phyloP scores from a whole-genome alignment of 2,797 vertebrate genomes.

The Natrix natrix region DNA sequence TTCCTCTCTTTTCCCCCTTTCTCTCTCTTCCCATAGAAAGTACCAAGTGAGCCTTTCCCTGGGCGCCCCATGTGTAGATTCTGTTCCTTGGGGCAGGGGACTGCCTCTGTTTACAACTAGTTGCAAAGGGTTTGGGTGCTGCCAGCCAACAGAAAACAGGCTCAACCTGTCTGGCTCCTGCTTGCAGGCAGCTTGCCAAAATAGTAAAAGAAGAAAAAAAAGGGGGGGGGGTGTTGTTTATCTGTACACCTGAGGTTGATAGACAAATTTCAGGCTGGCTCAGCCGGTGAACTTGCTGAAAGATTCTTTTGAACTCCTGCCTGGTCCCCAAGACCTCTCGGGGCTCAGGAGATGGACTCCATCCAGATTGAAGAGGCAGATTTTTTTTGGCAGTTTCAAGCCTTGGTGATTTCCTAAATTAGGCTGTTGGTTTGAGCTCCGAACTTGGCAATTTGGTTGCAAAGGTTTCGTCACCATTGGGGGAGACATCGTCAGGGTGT shows the following conservation, averaged over 20 bases:
- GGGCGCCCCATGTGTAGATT: not conserved
- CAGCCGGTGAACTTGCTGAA: no score
- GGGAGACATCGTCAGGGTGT: no score
- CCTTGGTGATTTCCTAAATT: not conserved
- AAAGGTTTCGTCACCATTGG: no score
- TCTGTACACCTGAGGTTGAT: not conserved
- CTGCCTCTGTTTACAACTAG: not conserved
- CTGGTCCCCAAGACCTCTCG: not conserved
- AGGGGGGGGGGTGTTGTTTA: not conserved
- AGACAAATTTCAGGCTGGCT: not conserved
- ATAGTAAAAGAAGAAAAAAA: not conserved
- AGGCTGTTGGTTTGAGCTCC: no score
- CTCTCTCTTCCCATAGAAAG: not conserved
- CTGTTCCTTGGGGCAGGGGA: not conserved
- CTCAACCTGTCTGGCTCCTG: not conserved
- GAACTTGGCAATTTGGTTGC: no score
- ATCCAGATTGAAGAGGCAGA: no score
- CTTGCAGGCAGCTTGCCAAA: not conserved
- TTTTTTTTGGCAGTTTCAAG: not conserved
- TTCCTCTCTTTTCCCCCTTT: no score
- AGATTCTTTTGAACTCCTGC: conserved; percentile 18
- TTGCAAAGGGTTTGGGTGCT: not conserved
- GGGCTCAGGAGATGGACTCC: not conserved
- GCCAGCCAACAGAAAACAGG: not conserved
- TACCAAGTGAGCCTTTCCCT: not conserved